These are phyloP conservation scores for Hipposideros larvatus DNA, from an alignment of 2,797 vertebrate species.

Conservation along the genomic window DNA sequence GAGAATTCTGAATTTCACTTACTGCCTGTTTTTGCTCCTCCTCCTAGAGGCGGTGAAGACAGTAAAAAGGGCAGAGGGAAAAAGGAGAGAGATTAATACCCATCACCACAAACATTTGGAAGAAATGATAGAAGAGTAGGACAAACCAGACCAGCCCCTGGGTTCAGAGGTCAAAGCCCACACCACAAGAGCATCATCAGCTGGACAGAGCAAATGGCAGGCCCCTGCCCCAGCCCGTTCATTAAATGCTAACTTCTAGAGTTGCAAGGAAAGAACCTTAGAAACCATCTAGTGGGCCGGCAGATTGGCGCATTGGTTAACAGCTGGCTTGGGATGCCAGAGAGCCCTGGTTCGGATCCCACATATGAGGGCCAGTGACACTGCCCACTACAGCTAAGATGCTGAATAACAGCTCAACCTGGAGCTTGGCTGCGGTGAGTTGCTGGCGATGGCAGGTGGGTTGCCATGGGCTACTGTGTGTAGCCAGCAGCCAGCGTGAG, in stretches of 20 bases:
- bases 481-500: too few relatives aligned
- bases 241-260: background rate
- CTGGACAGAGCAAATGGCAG: background rate
- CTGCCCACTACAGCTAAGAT: too few relatives aligned
- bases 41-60: slow-evolving; percentile 91
- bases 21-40: slow-evolving; percentile 99
- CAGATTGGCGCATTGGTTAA: too few relatives aligned
- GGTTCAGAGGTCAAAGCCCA: background rate
- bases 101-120: background rate
- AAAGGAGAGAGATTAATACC: slow-evolving; percentile 84
- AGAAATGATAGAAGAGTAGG: rapidly evolving
- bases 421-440: too few relatives aligned
- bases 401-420: too few relatives aligned
- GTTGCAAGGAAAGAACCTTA: slow-evolving; percentile 24
- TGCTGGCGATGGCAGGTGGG: too few relatives aligned
- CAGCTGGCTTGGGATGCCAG: too few relatives aligned
- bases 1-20: slow-evolving; percentile 90
- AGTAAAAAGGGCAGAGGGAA: slow-evolving; percentile 84
- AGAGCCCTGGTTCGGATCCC: too few relatives aligned
- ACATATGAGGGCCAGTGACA: too few relatives aligned
- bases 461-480: too few relatives aligned
- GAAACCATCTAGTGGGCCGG: background rate
- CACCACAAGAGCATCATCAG: rapidly evolving
- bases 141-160: background rate
- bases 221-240: background rate